Conservation (phyloP, 2,113 vertebrate genomes). For the Poeciliopsis occidentalis region DNA sequence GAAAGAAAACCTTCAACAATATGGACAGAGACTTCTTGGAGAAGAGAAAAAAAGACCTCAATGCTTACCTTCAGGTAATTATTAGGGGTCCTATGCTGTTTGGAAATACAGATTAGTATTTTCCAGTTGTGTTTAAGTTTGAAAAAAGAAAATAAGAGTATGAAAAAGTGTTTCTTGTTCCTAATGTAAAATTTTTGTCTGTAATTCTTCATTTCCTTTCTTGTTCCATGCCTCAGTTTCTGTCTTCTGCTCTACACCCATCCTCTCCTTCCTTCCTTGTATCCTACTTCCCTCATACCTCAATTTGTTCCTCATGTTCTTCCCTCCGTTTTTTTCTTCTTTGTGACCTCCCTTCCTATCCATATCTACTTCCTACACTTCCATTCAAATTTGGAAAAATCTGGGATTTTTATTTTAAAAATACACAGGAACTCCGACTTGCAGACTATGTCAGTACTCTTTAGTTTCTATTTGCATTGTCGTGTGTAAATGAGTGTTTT, state of each 20-base stretch:
- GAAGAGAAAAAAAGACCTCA: slow-evolving; percentile 97
- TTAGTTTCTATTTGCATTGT: not conserved
- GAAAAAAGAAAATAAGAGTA: not conserved
- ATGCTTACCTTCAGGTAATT: slow-evolving; percentile 91
- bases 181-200: not conserved
- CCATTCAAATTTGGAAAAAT: not conserved
- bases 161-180: no score
- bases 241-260: no score
- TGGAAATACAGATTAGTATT: no score
- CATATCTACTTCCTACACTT: not conserved
- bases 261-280: not conserved
- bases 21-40: slow-evolving; percentile 99
- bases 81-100: not conserved
- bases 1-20: slow-evolving; percentile 99
- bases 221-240: no score
- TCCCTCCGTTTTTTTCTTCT: not conserved
- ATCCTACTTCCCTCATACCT: not conserved
- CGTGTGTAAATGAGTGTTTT: not conserved
- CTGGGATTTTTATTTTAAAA: not conserved
- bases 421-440: no score
- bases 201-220: no score
- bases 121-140: no score
- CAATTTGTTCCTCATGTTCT: no score
- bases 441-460: not conserved
- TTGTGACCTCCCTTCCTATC: no score